Base-by-base conservation (phyloP, 2,113 vertebrate genomes). In the Euleptes europaea region DNA sequence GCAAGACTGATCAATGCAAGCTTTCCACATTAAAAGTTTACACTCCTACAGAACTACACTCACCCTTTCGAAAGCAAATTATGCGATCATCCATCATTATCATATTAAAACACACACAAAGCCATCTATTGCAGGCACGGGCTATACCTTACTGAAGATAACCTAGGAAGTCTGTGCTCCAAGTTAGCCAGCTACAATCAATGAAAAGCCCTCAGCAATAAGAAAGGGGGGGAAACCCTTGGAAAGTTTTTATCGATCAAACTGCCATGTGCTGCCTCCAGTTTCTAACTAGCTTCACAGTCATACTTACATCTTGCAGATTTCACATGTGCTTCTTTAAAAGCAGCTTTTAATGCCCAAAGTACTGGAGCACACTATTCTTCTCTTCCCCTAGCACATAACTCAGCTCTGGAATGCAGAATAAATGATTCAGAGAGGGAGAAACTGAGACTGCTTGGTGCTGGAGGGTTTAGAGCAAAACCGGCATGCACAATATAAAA, bases 401-500 rank as follows among this genome's bases (percentile, higher is more conserved):
- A 84, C 86, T 91, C 84, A 72, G 80, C 88, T 91, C 54, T 81
- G 91, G 94, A 94, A 95, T 93, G 91, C 88, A 93, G 84, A 92
- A 89, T 86, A 90, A 93, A 91, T 86, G 80, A 86, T 93, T 93
- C 82, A 91, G 90, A 93, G 69, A 78, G 54, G 49, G 38, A 60
- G 51, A 80, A 79, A 73, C 33, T 28, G 54, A 82, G 85, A 81
- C 35, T 92, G 67, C 86, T 86, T 84, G 74, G 71, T 92, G 91
- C 91, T 90, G 75, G 73, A 91, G 87, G 86, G 90, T 78, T 91
- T 76, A 88, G 85, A 75, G 91, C 88, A 92, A 94, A 91, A 54
- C 54, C 89, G 90, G 91, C 78, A 92, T 82, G 83, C 87, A 93
- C 90, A 93, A 94, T 93, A 89, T 65, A 90, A 94, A 94, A 84